Conservation (phyloP, 2,888 invertebrate species). For the Ctena decussata region DNA sequence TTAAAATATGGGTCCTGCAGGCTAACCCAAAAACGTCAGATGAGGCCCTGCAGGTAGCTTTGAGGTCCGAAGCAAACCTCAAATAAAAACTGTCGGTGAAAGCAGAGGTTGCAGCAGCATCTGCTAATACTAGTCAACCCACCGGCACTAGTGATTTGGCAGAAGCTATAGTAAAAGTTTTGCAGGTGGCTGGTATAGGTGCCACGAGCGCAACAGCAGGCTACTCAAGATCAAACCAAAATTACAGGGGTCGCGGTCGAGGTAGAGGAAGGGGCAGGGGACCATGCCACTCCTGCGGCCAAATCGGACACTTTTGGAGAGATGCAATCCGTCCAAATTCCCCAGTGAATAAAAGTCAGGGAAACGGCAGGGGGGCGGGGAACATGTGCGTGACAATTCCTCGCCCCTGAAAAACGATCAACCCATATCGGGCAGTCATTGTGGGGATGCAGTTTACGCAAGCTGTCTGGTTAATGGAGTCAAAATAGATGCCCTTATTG, state of each 20-base stretch:
- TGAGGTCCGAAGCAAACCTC: conserved; percentile 2
- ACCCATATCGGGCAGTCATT: not conserved
- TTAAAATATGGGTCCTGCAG: conserved; percentile 17
- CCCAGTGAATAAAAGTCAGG: not conserved
- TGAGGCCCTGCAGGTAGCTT: conserved; percentile 9
- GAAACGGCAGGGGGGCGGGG: conserved; percentile 5
- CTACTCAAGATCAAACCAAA: not conserved
- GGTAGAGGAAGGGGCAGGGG: conserved; percentile 5
- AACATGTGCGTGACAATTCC: not conserved
- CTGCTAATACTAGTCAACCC: not conserved
- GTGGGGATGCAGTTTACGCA: not conserved
- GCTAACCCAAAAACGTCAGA: conserved; percentile 6
- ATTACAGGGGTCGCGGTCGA: not conserved
- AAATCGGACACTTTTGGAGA: conserved; percentile 1
- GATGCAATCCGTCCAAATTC: conserved; percentile 6
- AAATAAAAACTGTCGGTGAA: not conserved
- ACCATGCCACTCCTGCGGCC: not conserved
- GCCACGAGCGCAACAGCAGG: not conserved
- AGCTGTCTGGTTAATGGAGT: not conserved
- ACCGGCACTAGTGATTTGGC: not conserved
- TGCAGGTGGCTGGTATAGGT: not conserved
- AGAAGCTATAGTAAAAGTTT: not conserved
- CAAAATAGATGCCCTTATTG: not conserved
- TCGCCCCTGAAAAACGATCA: conserved; percentile 13
- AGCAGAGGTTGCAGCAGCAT: not conserved